These are phyloP conservation scores for Ceuthmochares aereus DNA, from an alignment of 2,113 vertebrate species.

Conservation along the genomic window DNA sequence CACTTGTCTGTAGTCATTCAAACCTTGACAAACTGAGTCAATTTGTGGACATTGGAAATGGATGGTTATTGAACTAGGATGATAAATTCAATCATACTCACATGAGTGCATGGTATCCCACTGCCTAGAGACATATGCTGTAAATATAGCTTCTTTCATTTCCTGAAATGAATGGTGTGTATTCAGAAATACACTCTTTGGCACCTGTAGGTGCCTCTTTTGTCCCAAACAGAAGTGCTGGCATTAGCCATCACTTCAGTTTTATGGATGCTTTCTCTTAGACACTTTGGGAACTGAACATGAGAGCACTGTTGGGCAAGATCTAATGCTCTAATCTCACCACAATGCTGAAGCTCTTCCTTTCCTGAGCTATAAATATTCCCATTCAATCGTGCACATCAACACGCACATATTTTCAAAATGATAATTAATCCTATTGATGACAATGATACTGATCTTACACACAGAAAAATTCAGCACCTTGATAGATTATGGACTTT, in stretches of 20 bases:
- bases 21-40: neutral
- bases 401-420: neutral
- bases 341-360: no score
- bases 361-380: neutral
- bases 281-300: neutral
- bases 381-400: neutral
- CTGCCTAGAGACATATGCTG: neutral
- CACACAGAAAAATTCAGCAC: neutral
- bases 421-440: neutral
- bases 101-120: neutral
- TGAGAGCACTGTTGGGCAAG: neutral
- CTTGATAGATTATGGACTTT: neutral
- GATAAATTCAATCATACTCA: neutral
- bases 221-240: neutral
- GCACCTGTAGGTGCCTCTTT: neutral
- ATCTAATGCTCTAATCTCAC: neutral
- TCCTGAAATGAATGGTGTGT: neutral
- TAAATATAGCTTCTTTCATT: neutral
- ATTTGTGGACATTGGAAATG: neutral
- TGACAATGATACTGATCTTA: neutral
- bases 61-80: neutral
- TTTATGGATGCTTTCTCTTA: neutral
- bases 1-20: neutral
- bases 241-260: neutral
- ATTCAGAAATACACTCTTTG: neutral